Percentiles rank a stretch among this genome's conserved stretches.
Evolutionary conservation across 2,888 invertebrate species (phyloP).

Genomic region (Dysmachus trigonus): DNA sequence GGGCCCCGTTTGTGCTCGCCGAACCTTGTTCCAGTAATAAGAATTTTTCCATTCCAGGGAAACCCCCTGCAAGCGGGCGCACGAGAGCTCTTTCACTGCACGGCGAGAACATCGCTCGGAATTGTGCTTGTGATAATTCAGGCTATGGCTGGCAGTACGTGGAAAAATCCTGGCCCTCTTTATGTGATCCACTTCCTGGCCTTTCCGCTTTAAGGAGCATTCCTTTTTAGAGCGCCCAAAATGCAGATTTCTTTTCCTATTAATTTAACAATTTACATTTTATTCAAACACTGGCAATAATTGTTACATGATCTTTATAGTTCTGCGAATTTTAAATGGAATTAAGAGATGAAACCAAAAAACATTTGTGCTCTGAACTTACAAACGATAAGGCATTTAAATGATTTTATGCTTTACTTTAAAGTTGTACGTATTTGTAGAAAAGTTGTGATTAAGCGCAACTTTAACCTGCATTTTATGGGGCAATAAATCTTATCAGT

Average conservation of each 20-base stretch:
- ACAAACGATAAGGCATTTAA: too few species aligned
- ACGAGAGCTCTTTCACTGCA: conserved; percentile 13
- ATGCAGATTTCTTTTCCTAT: not conserved
- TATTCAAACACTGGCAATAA: not conserved
- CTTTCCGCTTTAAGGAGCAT: not conserved
- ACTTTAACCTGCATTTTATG: too few species aligned
- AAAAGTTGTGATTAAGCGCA: too few species aligned
- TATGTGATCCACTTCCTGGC: not conserved
- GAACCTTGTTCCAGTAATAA: conserved; percentile 36
- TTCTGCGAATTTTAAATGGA: not conserved
- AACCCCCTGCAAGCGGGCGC: not conserved
- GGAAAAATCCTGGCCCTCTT: not conserved
- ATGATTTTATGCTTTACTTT: too few species aligned
- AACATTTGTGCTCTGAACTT: too few species aligned
- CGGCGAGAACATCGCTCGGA: conserved; percentile 6
- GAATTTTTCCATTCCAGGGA: conserved; percentile 25
- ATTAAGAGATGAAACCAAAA: not conserved
- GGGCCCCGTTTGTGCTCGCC: conserved; percentile 11
- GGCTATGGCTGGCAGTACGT: not conserved
- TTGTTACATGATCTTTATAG: not conserved
- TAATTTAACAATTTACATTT: not conserved
- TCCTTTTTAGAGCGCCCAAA: not conserved
- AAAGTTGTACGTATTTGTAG: too few species aligned
- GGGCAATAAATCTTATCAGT: too few species aligned
- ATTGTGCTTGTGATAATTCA: not conserved